Evolutionary conservation across 2,797 vertebrate genomes (phyloP).

Genomic region (Sternotherus odoratus): DNA sequence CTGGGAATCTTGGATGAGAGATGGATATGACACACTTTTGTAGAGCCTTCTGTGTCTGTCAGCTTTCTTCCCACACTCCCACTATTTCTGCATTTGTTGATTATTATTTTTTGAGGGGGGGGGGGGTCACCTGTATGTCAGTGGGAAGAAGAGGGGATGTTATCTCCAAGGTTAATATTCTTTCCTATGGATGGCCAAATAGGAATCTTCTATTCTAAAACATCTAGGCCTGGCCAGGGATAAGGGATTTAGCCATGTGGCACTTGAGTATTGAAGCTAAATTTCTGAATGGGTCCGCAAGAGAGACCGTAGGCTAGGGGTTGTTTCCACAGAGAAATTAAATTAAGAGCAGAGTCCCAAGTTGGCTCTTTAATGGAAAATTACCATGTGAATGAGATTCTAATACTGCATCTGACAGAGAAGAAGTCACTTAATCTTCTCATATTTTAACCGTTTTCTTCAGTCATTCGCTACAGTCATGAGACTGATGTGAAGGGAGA

Average conservation of each 20-base stretch:
- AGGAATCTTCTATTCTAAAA: background rate
- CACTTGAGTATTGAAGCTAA: background rate
- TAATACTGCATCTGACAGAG: background rate
- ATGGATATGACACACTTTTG: background rate
- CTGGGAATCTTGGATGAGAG: constrained; percentile 47
- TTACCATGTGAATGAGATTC: background rate
- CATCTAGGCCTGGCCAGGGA: background rate
- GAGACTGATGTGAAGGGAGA: background rate
- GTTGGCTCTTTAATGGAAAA: background rate
- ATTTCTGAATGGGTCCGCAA: background rate
- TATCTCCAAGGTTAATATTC: background rate
- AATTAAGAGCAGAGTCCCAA: background rate
- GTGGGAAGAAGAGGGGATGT: background rate
- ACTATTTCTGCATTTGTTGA: background rate
- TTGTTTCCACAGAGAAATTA: background rate
- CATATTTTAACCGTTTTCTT: background rate
- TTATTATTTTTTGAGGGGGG: too few relatives aligned
- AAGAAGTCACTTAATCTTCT: background rate
- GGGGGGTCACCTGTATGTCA: background rate
- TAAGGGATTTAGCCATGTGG: background rate
- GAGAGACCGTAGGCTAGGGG: background rate
- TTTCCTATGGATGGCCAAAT: background rate
- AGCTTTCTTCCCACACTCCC: background rate
- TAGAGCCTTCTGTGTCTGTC: background rate
- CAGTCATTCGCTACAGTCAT: background rate